Evolutionary conservation across 2,797 vertebrate genomes (phyloP), one percentile per base, ranked within the genome.

Genomic region (Apodemus agrarius): DNA sequence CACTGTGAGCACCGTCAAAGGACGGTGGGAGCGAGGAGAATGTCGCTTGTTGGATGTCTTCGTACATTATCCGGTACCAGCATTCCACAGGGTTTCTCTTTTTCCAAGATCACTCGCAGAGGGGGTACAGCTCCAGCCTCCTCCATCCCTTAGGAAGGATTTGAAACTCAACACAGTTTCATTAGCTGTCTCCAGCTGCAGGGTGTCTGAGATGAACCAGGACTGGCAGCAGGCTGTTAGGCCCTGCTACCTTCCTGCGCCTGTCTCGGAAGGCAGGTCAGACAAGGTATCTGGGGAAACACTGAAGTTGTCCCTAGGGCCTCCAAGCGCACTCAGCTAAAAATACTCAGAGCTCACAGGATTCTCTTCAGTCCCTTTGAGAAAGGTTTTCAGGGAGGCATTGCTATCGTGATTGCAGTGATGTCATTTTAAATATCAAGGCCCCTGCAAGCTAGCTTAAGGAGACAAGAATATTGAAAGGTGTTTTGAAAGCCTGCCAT

Each of bases 301-400:
- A 49, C 79, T 52, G 10, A 90, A 75, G 79, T 65, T 91, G 74
- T 78, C 90, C 81, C 72, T 88, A 37, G n/a, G n/a, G 34, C 80
- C 54, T 94, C 82, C 88, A 37, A 74, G 87, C 52, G 21, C 75
- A 72, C 69, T 83, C 88, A 63, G 88, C 92, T 94, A 95, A 97
- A 94, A 97, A 94, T 80, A 94, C 82, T 76, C 82, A 43, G 85
- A 69, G 63, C 31, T 81, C 61, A 52, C 59, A 85, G 95, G 90
- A 91, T 94, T 95, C 67, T 83, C 74, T 88, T 49, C 34, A 59
- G 10, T 91, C 19, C 43, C 61, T 87, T 52, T 65, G 75, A 83
- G 63, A 61, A 85, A 97, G 65, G 80, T 59, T 83, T 93, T 88
- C 49, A 61, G 80, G 63, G 72, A 85, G 75, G 76, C 52, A 8